These are phyloP conservation scores for Drosophila imparisetae DNA, from an alignment of 2,888 invertebrate species.

Conservation along the genomic window DNA sequence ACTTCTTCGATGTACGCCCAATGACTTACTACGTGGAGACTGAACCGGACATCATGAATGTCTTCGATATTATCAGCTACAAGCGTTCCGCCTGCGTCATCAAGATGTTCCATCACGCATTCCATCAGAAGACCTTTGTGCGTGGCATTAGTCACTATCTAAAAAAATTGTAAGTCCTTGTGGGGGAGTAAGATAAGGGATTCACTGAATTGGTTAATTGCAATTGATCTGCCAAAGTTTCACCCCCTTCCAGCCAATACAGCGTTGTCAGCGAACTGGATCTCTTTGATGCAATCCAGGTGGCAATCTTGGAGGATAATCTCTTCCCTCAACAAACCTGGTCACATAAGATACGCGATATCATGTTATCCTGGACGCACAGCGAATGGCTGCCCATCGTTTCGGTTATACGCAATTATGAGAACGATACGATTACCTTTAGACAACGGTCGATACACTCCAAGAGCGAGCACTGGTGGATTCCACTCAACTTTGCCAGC, in stretches of 20 bases:
- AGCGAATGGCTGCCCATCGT: constrained; percentile 87
- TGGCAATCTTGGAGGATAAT: constrained; percentile 66
- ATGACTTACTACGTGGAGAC: constrained; percentile 82
- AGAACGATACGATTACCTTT: constrained; percentile 85
- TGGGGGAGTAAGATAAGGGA: constrained; percentile 7
- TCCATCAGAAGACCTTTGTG: constrained; percentile 79
- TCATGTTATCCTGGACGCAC: constrained; percentile 88
- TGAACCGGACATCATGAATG: constrained; percentile 72
- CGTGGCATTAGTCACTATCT: constrained; percentile 74
- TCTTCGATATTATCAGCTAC: constrained; percentile 88
- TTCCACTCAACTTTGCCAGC: constrained; percentile 83
- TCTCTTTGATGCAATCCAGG: constrained; percentile 78
- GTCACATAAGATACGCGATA: constrained; percentile 83
- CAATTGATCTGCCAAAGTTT: constrained; percentile 80
- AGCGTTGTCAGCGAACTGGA: constrained; percentile 80
- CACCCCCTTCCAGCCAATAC: constrained; percentile 79
- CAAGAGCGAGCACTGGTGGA: constrained; percentile 79
- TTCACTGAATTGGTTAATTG: constrained; percentile 70
- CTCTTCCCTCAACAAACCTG: constrained; percentile 59
- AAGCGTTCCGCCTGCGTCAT: constrained; percentile 86
- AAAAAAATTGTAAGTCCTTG: constrained; percentile 81
- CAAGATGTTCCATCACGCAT: constrained; percentile 84
- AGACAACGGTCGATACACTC: constrained; percentile 84
- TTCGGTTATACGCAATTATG: constrained; percentile 85
- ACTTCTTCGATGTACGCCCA: constrained; percentile 73